Evolutionary conservation across 1,140 invertebrate species (phyloP).

Genomic region (Pachypeltis micranthus): DNA sequence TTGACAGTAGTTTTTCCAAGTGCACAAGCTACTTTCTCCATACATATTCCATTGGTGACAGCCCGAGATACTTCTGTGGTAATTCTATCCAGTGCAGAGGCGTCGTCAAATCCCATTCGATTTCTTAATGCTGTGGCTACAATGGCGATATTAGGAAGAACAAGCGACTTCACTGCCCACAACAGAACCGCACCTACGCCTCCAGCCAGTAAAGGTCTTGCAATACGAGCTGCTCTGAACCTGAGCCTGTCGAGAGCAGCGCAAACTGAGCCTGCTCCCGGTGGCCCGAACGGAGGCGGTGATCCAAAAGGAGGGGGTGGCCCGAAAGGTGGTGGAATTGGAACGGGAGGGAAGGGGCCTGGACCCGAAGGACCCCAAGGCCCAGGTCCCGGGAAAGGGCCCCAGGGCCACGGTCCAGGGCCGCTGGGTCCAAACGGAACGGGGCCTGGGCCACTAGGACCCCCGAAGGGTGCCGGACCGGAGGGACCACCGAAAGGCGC

Average conservation of each 20-base stretch:
- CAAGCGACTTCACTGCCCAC: not conserved
- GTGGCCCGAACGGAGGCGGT: not conserved
- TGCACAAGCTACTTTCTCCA: not conserved
- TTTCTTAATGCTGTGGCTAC: not conserved
- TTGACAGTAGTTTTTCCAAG: not conserved
- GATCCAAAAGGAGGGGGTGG: not conserved
- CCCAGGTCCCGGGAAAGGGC: not conserved
- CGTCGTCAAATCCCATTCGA: not conserved
- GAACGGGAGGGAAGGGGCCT: not conserved
- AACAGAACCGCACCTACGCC: not conserved
- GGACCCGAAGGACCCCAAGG: not conserved
- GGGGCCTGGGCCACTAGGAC: not conserved
- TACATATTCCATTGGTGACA: not conserved
- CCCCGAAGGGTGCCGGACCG: too few species aligned
- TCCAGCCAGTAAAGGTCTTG: not conserved
- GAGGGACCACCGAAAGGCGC: not conserved
- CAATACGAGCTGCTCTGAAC: not conserved
- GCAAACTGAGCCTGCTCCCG: not conserved
- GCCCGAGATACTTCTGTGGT: not conserved
- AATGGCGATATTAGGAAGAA: not conserved
- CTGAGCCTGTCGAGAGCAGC: not conserved
- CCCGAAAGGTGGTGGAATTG: not conserved
- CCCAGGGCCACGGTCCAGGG: not conserved
- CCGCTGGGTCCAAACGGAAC: not conserved
- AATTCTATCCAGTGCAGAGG: not conserved